Evolutionary conservation across 2,888 invertebrate genomes (phyloP).

Genomic region (Parnassius apollo): DNA sequence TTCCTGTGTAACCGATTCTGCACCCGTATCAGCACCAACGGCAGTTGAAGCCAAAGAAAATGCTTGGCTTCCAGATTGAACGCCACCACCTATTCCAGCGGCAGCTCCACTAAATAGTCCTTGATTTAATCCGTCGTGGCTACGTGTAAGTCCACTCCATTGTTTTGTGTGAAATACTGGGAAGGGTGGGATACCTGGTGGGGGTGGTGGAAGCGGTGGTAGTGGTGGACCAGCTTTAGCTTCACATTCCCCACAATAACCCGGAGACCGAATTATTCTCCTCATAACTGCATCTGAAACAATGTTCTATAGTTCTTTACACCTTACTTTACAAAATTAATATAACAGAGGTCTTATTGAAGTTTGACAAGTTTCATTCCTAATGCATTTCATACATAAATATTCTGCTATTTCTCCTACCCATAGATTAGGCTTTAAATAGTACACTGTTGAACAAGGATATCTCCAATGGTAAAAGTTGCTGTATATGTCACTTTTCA

Average conservation of each 20-base stretch:
- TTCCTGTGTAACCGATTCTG: slow-evolving; percentile 5
- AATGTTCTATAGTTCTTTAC: background rate
- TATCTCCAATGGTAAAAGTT: no score
- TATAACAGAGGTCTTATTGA: no score
- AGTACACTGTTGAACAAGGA: no score
- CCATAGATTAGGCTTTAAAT: no score
- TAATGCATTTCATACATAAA: no score
- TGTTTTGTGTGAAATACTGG: slow-evolving; percentile 51
- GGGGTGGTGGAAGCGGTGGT: slow-evolving; percentile 30
- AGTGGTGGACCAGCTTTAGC: slow-evolving; percentile 30
- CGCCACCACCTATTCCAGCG: slow-evolving; percentile 43
- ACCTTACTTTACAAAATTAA: no score
- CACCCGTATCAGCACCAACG: slow-evolving; percentile 25
- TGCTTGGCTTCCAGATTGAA: slow-evolving; percentile 45
- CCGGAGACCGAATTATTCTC: slow-evolving; percentile 43
- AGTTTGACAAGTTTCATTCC: no score
- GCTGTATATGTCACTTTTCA: no score
- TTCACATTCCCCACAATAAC: slow-evolving; percentile 36
- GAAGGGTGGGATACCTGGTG: slow-evolving; percentile 33
- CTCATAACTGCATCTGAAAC: slow-evolving; percentile 40
- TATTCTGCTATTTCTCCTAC: no score
- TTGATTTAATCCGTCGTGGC: slow-evolving; percentile 39
- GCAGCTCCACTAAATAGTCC: slow-evolving; percentile 57
- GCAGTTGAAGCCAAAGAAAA: slow-evolving; percentile 45
- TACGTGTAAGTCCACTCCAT: slow-evolving; percentile 54